Percentiles rank a stretch among this genome's conserved stretches.
Conservation (phyloP, 2,888 invertebrate genomes). For the Athalia rosae region DNA sequence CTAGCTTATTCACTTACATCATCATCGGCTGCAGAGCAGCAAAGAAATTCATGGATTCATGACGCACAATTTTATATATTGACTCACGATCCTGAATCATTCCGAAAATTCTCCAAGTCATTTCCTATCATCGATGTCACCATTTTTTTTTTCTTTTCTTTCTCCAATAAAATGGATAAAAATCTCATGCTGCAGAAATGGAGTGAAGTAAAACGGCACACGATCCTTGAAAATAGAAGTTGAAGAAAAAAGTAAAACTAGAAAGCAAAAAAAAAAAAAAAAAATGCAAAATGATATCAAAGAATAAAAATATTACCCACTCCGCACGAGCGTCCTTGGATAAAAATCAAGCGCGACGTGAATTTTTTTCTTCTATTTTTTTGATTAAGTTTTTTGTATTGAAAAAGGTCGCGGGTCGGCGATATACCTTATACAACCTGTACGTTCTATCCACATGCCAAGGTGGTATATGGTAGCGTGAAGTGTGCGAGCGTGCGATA, state of each 20-base stretch:
- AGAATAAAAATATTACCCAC: background rate
- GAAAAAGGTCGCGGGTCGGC: background rate
- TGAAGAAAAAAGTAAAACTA: too few relatives aligned
- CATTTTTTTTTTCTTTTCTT: background rate
- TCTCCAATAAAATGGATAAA: too few relatives aligned
- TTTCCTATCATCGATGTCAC: background rate
- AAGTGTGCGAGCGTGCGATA: constrained; percentile 14
- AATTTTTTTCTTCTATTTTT: background rate
- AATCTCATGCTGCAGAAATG: too few relatives aligned
- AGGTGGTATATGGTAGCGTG: background rate
- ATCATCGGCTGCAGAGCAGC: too few relatives aligned
- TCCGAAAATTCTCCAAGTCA: too few relatives aligned
- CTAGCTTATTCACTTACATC: constrained; percentile 4
- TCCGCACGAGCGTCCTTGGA: background rate
- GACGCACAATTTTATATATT: too few relatives aligned
- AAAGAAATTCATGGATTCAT: too few relatives aligned
- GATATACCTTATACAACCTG: background rate
- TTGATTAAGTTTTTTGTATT: background rate
- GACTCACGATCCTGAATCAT: too few relatives aligned
- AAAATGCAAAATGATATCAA: too few relatives aligned
- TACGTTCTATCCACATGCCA: background rate
- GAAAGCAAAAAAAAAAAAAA: too few relatives aligned
- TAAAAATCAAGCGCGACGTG: constrained; percentile 1
- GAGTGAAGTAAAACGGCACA: too few relatives aligned
- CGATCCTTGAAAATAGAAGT: too few relatives aligned